Base-by-base conservation (phyloP, 2,113 vertebrate genomes). In the Cinclus mexicanus region DNA sequence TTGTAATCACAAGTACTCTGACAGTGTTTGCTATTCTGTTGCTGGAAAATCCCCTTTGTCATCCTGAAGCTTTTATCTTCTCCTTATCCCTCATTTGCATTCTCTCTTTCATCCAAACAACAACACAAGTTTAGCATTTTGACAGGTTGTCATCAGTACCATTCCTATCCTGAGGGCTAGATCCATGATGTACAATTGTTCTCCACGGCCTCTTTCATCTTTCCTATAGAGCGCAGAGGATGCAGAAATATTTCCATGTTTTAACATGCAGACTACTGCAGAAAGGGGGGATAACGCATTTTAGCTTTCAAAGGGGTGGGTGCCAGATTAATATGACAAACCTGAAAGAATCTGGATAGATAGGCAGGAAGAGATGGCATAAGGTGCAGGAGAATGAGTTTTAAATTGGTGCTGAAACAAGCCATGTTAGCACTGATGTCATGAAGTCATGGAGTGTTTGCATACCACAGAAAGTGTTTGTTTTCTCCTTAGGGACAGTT, bases 81-180 rank as follows among this genome's bases (percentile, higher is more conserved):
- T 90, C 42, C 72, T 71, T 91, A 68, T 70, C 46, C 77, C 39
- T 96, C 60, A 95, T 97, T 96, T 94, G 67, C 94, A 97, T 96
- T 94, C 72, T 76, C 72, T 75, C 79, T 95, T 94, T 96, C 72
- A 97, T 94, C 83, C 63, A 67, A 76, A 80, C 81, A 89, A 14
- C 85, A 95, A 0, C 77, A 87, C 15, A 60, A 92, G 76, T 85
- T 92, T 39, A 76, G 69, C 60, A 31, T 70, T 94, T 93, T 28
- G 47, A 96, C 92, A 87, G 87, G 93, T 75, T 95, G 94, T 94
- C 89, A 93, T 88, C 65, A 55, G 84, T 19, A 77, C 75, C 87
- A 24, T 75, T 91, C 79, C 88, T 94, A 67, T 96, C 94, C 94
- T 93, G 83, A 92, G 94, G 87, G 94, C 82, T 90, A 16, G 79